A percentile compares a stretch with the other conserved stretches of the same genome.
phyloP scores from a whole-genome alignment of 2,888 invertebrate species.

The Sympetrum striolatum region DNA sequence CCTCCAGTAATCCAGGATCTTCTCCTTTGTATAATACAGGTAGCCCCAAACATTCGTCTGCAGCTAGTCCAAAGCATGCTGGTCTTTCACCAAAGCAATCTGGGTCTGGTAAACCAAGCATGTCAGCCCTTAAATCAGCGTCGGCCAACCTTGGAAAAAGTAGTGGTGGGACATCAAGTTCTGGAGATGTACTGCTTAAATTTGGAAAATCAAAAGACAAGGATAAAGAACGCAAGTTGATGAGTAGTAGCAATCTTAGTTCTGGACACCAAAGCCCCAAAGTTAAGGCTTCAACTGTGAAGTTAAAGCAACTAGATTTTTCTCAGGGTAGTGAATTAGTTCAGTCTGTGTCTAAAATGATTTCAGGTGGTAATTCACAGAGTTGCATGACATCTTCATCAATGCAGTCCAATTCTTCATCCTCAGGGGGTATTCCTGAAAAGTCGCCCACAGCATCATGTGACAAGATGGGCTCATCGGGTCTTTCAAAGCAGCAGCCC shows the following conservation, averaged over 20 bases:
- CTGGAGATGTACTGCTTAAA: constrained; percentile 49
- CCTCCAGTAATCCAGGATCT: constrained; percentile 53
- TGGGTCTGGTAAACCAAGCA: constrained; percentile 84
- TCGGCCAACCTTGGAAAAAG: constrained; percentile 52
- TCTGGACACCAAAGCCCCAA: constrained; percentile 71
- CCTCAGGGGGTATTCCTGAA: constrained; percentile 55
- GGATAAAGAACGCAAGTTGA: constrained; percentile 3
- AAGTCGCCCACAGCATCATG: constrained; percentile 65
- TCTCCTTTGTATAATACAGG: constrained; percentile 55
- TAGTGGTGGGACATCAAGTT: constrained; percentile 27
- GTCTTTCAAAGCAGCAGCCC: constrained; percentile 66
- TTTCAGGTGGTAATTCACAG: constrained; percentile 45
- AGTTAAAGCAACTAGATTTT: constrained; percentile 73
- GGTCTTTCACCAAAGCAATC: constrained; percentile 81
- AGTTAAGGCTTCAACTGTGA: constrained; percentile 69
- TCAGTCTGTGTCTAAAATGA: constrained; percentile 40
- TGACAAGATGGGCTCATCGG: constrained; percentile 68
- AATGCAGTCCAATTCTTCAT: constrained; percentile 48
- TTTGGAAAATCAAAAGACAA: constrained; percentile 49
- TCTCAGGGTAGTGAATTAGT: constrained; percentile 56
- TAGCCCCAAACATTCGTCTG: constrained; percentile 74
- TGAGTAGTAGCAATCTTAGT: constrained; percentile 56
- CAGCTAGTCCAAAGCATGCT: constrained; percentile 76
- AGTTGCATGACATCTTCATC: constrained; percentile 49
- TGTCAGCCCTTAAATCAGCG: constrained; percentile 85